Conservation (phyloP, 2,113 vertebrate genomes). For the Gracilinanus agilis region DNA sequence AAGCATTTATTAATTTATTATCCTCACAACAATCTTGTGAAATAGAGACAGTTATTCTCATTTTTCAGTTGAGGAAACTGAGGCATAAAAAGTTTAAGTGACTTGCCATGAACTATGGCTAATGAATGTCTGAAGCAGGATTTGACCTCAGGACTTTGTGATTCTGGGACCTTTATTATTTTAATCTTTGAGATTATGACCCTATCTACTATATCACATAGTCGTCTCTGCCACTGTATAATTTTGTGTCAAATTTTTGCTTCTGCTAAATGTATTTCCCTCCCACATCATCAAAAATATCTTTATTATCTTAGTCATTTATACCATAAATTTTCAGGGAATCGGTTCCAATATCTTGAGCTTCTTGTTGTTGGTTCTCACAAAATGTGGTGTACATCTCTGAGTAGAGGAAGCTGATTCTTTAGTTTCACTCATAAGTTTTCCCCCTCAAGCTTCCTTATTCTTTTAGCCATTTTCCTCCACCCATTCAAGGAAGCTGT, state of each 20-base stretch:
- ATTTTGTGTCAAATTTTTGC: conserved; percentile 40
- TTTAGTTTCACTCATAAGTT: not conserved
- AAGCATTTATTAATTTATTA: not conserved
- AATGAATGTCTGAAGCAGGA: not conserved
- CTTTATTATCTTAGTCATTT: not conserved
- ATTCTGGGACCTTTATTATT: not conserved
- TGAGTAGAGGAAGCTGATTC: not conserved
- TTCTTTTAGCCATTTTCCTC: not conserved
- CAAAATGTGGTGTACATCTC: not conserved
- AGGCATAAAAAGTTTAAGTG: not conserved
- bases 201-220: not conserved
- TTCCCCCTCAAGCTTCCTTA: not conserved
- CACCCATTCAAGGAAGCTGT: not conserved
- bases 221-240: not conserved
- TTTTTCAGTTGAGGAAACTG: not conserved
- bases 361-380: not conserved
- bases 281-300: not conserved
- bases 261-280: conserved; percentile 20
- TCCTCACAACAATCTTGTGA: not conserved
- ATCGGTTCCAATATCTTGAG: not conserved
- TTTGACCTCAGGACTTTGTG: not conserved
- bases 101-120: not conserved
- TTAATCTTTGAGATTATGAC: not conserved
- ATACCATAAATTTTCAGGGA: not conserved
- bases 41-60: not conserved